Evolutionary conservation across 2,797 vertebrate genomes (phyloP).

Genomic region (Dallia pectoralis): DNA sequence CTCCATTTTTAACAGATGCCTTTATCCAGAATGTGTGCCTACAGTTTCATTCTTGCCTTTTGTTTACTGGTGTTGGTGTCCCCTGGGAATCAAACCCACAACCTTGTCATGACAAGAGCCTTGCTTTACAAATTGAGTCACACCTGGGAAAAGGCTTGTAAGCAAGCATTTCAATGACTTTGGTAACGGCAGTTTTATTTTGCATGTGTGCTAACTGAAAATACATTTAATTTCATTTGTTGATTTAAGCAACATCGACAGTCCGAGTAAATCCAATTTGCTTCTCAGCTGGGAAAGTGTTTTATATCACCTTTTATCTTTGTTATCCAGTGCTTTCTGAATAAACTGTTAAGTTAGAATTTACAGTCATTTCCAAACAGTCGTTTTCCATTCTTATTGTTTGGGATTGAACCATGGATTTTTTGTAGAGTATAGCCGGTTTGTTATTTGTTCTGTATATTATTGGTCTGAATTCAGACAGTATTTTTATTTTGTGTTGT

Average conservation of each 20-base stretch:
- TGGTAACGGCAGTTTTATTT: too few species aligned
- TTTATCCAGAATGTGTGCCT: too few species aligned
- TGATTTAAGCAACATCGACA: not conserved
- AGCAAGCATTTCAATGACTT: too few species aligned
- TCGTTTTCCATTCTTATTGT: slow-evolving; percentile 72
- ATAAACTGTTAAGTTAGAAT: slow-evolving; percentile 75
- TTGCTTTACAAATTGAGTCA: too few species aligned
- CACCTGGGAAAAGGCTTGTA: too few species aligned
- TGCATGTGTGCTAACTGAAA: too few species aligned
- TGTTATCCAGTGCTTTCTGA: slow-evolving; percentile 39
- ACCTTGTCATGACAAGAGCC: too few species aligned
- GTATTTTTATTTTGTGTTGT: slow-evolving; percentile 80
- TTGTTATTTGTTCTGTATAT: slow-evolving; percentile 78
- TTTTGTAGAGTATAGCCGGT: slow-evolving; percentile 72
- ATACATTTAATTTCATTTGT: too few species aligned
- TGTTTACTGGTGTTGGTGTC: too few species aligned
- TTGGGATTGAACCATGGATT: slow-evolving; percentile 71
- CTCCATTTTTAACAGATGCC: too few species aligned
- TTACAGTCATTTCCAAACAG: slow-evolving; percentile 33
- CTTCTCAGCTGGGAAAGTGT: slow-evolving; percentile 51
- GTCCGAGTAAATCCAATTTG: not conserved
- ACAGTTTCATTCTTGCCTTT: too few species aligned
- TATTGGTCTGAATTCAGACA: slow-evolving; percentile 80
- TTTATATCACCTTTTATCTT: slow-evolving; percentile 64
- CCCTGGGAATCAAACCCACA: too few species aligned